Base-by-base conservation (phyloP, 2,888 invertebrate genomes). In the Rotaria macrura region DNA sequence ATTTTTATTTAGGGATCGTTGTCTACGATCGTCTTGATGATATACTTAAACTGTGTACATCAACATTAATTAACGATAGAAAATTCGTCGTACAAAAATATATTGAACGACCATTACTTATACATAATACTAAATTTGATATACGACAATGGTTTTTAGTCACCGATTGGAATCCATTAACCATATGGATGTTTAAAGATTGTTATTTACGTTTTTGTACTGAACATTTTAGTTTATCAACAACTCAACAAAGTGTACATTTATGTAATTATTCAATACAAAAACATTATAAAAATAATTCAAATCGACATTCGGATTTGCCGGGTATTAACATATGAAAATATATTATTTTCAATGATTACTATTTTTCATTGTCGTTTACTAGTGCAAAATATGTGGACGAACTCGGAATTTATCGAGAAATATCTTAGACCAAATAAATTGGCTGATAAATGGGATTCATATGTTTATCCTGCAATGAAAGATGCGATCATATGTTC, bases 91-190 rank as follows among this genome's bases (percentile, higher is more conserved):
- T 96, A 23, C 96, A 97, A 90, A 97, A 97, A 91, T 97, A 97
- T 90, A 95, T 97, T 88, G 96, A 96, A 92, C 93, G 94, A 87
- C 96, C 96, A 0, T 91, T 96, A 85, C 93, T 96, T 84, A 94
- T 96, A 88, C 94, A 96, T 91, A 93, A 94, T 89, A 96, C 96
- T 2, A 96, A 96, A 92, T 96, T 96, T 90, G 96, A 96, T 91
- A 96, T 96, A 88, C 93, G 96, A 10, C 96, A 96, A 91, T 96
- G 96, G 96, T 96, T 96, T 91, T 92, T 96, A 87, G 94, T 96
- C 47, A 95, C 96, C 0, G 95, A 94, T 90, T 94, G 95, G 89
- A 95, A 95, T 89, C 96, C 96, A 0, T 91, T 96, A 55, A 94
- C 95, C 0, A 93, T 96, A 87, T 96, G 96, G 95, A 94, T 96